Conservation (phyloP, 2,797 vertebrate species). For the Choloepus didactylus region DNA sequence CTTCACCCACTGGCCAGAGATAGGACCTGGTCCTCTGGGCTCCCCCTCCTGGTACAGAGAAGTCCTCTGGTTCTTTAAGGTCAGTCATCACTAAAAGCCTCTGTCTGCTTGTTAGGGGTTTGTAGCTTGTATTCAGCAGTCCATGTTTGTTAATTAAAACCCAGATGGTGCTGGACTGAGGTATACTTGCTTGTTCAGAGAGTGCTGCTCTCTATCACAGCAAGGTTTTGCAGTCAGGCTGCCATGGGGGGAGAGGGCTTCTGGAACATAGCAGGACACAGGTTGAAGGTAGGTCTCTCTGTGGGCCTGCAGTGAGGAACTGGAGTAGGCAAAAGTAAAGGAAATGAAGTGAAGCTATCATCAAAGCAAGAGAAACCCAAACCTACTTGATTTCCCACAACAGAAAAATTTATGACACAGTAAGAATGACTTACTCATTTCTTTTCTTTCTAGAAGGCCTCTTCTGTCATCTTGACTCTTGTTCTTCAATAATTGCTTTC, state of each 20-base stretch:
- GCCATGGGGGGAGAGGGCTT: neutral
- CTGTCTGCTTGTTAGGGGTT: no score
- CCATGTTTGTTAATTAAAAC: no score
- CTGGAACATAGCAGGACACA: neutral
- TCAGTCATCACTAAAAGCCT: no score
- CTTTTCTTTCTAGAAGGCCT: neutral
- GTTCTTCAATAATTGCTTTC: slow-evolving; percentile 40
- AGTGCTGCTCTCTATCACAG: no score
- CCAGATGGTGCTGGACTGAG: no score
- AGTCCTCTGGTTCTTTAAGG: no score
- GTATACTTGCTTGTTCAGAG: no score
- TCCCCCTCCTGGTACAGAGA: no score
- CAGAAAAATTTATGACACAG: neutral
- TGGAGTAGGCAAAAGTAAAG: neutral
- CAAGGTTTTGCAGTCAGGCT: no score
- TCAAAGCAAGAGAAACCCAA: neutral
- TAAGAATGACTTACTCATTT: neutral
- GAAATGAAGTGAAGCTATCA: neutral
- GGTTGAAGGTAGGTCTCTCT: neutral
- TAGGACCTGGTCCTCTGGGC: no score
- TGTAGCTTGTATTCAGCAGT: no score
- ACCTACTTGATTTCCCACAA: neutral
- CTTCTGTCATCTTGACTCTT: slow-evolving; percentile 43
- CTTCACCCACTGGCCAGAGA: no score
- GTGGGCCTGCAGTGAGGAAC: neutral